phyloP scores from a whole-genome alignment of 1,140 invertebrate species.

The Aphelinus atriplicis region DNA sequence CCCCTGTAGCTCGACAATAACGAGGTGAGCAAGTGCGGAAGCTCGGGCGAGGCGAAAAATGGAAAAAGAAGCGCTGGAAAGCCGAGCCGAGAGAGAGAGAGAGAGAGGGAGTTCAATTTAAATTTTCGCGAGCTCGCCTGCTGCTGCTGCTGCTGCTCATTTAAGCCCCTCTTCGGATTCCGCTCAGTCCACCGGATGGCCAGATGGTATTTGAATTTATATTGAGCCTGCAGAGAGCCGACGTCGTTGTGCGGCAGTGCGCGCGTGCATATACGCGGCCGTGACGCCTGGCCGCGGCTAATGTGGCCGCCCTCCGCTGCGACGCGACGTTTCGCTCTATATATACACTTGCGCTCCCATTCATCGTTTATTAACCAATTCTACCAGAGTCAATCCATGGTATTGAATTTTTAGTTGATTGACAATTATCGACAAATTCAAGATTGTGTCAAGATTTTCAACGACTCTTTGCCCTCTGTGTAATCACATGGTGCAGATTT shows the following conservation, averaged over 20 bases:
- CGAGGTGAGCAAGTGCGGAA: too few relatives aligned
- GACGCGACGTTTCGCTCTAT: neutral
- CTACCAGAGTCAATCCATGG: too few relatives aligned
- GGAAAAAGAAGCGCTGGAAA: too few relatives aligned
- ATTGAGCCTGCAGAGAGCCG: slow-evolving; percentile 29
- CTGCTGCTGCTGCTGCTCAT: neutral
- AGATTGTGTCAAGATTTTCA: too few relatives aligned
- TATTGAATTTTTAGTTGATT: too few relatives aligned
- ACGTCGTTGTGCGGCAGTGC: slow-evolving; percentile 2
- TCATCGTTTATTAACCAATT: neutral
- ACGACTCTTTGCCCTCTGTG: too few relatives aligned
- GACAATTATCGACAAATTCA: too few relatives aligned
- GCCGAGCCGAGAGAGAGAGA: neutral
- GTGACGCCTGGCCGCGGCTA: neutral
- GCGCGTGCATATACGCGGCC: neutral
- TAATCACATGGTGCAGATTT: too few relatives aligned
- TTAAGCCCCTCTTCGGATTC: slow-evolving; percentile 36
- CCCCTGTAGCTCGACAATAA: too few relatives aligned
- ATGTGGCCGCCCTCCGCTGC: neutral
- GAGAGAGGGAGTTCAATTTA: slow-evolving; percentile 22
- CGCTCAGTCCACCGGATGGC: slow-evolving; percentile 32
- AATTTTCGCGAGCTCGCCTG: slow-evolving; percentile 22
- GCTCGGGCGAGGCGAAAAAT: too few relatives aligned
- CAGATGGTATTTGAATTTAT: slow-evolving; percentile 40
- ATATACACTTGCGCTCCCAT: neutral